Conservation (phyloP, 2,113 vertebrate genomes). For the Callopanchax toddi region DNA sequence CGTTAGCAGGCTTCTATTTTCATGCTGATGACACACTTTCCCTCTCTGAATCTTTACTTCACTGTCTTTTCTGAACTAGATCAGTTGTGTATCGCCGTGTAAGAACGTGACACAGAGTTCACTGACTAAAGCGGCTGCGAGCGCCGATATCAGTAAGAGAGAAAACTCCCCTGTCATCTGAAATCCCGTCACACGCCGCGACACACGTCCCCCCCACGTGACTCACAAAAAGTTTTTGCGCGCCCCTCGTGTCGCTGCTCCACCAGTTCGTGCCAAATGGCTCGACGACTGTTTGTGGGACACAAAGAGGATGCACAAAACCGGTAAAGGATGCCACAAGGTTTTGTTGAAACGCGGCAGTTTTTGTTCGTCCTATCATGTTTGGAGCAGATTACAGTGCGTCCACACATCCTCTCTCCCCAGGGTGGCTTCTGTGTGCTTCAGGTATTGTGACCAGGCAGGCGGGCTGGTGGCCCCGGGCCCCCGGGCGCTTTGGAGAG, state of each 20-base stretch:
- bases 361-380: slow-evolving; percentile 73
- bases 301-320: slow-evolving; percentile 57
- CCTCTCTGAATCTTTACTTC: slow-evolving; percentile 78
- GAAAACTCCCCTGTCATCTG: slow-evolving; percentile 51
- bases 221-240: slow-evolving; percentile 1
- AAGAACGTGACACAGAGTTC: slow-evolving; percentile 65
- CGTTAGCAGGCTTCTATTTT: slow-evolving; percentile 84
- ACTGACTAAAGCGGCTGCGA: slow-evolving; percentile 64
- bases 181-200: slow-evolving; percentile 38
- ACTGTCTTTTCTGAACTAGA: slow-evolving; percentile 78
- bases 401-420: slow-evolving; percentile 62
- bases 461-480: slow-evolving; percentile 85
- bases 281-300: slow-evolving; percentile 49
- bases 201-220: slow-evolving; percentile 30
- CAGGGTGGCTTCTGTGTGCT: slow-evolving; percentile 50
- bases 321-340: slow-evolving; percentile 61
- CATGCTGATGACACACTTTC: slow-evolving; percentile 86
- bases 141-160: slow-evolving; percentile 41
- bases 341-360: slow-evolving; percentile 60
- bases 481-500: slow-evolving; percentile 61
- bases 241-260: neutral
- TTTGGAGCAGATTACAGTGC: slow-evolving; percentile 77
- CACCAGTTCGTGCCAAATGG: slow-evolving; percentile 39
- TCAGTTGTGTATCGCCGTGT: slow-evolving; percentile 75
- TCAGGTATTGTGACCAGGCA: slow-evolving; percentile 80